Evolutionary conservation across 2,888 invertebrate genomes (phyloP), one percentile per base, ranked within the genome.

Genomic region (Thumatha senex): DNA sequence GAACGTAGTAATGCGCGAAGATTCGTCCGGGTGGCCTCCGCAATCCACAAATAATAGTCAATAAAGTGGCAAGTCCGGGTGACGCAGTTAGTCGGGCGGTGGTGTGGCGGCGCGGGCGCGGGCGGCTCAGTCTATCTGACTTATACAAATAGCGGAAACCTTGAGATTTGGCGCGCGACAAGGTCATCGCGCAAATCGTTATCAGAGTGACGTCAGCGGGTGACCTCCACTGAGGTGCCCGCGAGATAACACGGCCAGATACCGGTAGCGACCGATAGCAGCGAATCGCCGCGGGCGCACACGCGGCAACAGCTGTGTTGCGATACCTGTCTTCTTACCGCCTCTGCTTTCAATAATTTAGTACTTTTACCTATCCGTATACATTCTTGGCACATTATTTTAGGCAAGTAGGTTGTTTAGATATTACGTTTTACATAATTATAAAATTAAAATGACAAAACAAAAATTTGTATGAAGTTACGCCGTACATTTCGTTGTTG

Each of bases 131-230:
- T 75, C 73, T 82, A 86, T 86, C 88, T 84, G 83, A 84, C 80
- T 84, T 84, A 83, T 89, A 84, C 90, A 89, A 90, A 91, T 89
- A 89, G 86, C 84, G 77, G 82, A 82, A 80, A 88, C 90, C 90
- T 91, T 90, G 90, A 82, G 78, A 84, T 91, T 91, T 84, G 88
- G 89, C 88, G 86, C 84, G 83, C 84, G 88, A 82, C 90, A 91
- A 90, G 90, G 90, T 89, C 90, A 89, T 76, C 84, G 85, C 86
- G 89, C 90, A 84, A 89, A 90, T 89, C 85, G 89, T 91, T 91
- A 91, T 91, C 91, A 90, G 78, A 70, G 82, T 89, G 89, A 89
- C 90, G 91, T 90, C 85, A 88, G 80, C 81, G 76, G 69, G 76
- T 82, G 87, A 91, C 90, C 90, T 90, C 86, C 88, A 79, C 73